Conservation (phyloP, 2,113 vertebrate species). For the Oryzias javanicus region DNA sequence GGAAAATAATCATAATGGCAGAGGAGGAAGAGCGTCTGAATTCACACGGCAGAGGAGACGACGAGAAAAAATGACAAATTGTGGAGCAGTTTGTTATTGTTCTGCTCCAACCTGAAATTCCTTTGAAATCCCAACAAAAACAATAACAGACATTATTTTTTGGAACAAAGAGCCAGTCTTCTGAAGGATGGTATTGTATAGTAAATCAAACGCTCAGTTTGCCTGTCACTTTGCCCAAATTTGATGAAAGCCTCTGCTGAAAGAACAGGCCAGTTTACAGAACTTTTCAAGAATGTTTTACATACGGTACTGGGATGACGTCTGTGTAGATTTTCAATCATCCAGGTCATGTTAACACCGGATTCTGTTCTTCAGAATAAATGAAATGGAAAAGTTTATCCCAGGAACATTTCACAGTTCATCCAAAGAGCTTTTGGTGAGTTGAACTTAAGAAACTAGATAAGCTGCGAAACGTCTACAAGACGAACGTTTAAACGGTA, state of each 20-base stretch:
- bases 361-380: too few species aligned
- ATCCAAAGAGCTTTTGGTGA: too few species aligned
- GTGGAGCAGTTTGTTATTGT: conserved; percentile 38
- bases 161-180: conserved; percentile 65
- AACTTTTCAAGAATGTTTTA: neutral
- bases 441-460: too few species aligned
- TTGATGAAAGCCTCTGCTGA: conserved; percentile 14
- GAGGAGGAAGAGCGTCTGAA: conserved; percentile 38
- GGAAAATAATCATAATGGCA: conserved; percentile 54
- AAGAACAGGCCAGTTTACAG: neutral
- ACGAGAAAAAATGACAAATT: conserved; percentile 24
- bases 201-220: conserved; percentile 64
- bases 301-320: too few species aligned
- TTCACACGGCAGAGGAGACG: conserved; percentile 22
- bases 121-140: conserved; percentile 71
- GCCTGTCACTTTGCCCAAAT: conserved; percentile 36
- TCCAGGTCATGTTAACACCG: too few species aligned
- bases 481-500: too few species aligned
- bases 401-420: too few species aligned
- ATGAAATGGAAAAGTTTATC: too few species aligned
- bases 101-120: conserved; percentile 41
- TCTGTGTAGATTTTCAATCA: too few species aligned
- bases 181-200: conserved; percentile 58
- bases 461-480: too few species aligned
- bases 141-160: conserved; percentile 73